A percentile compares a stretch with the other conserved stretches of the same genome.
Conservation (phyloP, 2,888 invertebrate species). For the Andrena praecox region DNA sequence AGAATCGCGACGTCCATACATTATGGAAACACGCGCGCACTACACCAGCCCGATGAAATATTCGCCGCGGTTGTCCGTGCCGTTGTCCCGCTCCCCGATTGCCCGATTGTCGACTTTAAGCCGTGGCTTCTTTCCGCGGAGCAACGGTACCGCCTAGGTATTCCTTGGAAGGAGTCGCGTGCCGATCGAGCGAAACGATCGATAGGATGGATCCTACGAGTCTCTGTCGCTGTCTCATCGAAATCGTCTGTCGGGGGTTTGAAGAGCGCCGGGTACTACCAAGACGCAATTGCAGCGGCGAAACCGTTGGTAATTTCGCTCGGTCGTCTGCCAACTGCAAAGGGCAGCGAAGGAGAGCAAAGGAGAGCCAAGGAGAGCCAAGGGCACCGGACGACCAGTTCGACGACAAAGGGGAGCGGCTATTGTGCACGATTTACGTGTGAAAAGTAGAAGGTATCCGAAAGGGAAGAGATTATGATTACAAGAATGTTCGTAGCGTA, state of each 20-base stretch:
- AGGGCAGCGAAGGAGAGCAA: too few relatives aligned
- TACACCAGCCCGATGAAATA: conserved; percentile 24
- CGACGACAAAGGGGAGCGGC: neutral
- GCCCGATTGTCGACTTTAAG: neutral
- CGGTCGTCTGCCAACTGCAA: too few relatives aligned
- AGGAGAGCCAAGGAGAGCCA: neutral
- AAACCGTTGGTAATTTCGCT: too few relatives aligned
- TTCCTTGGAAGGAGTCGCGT: too few relatives aligned
- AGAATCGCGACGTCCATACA: conserved; percentile 48
- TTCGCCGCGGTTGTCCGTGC: conserved; percentile 11
- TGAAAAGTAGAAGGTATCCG: neutral
- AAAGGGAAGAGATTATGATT: neutral
- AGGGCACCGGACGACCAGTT: neutral
- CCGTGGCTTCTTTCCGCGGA: neutral
- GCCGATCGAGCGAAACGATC: too few relatives aligned
- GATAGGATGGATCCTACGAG: too few relatives aligned
- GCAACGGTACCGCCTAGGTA: neutral
- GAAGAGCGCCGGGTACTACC: too few relatives aligned
- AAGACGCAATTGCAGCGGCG: too few relatives aligned
- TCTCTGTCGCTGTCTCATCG: too few relatives aligned
- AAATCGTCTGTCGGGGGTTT: too few relatives aligned
- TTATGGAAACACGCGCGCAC: conserved; percentile 46
- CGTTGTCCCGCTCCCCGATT: conserved; percentile 9
- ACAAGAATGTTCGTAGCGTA: conserved; percentile 13
- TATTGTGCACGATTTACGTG: neutral